Percentiles rank a stretch among this genome's conserved stretches.
Conservation (phyloP, 2,888 invertebrate genomes). For the Ashinkailepas kermadecensis region DNA sequence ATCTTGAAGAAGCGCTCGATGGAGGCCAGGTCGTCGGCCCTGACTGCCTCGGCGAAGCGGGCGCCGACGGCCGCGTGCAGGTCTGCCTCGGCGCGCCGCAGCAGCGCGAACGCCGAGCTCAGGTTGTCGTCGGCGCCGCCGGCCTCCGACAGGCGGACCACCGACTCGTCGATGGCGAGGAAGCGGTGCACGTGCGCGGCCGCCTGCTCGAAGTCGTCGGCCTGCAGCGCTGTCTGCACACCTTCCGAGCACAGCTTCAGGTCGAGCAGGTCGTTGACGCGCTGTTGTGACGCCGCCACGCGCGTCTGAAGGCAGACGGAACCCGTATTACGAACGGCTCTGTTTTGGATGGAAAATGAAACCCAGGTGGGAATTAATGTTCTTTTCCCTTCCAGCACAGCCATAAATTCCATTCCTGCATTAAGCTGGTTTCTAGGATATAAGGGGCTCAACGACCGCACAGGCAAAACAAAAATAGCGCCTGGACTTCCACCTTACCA, state of each 20-base stretch:
- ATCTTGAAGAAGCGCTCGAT: conserved; percentile 94
- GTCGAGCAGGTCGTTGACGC: conserved; percentile 91
- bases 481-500: too few relatives aligned
- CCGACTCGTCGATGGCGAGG: conserved; percentile 80
- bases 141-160: conserved; percentile 44
- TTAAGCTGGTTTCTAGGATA: too few relatives aligned
- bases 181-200: conserved; percentile 93
- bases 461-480: too few relatives aligned
- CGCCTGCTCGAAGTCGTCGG: conserved; percentile 94
- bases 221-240: conserved; percentile 85
- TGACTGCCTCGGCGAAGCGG: conserved; percentile 86
- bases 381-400: too few relatives aligned
- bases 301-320: conserved; percentile 53
- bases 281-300: conserved; percentile 86
- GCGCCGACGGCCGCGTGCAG: conserved; percentile 60
- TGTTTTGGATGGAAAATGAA: too few relatives aligned
- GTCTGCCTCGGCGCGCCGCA: conserved; percentile 68
- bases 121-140: conserved; percentile 48
- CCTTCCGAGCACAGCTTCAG: conserved; percentile 92
- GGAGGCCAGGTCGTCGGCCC: conserved; percentile 74
- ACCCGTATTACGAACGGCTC: too few relatives aligned
- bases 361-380: too few relatives aligned
- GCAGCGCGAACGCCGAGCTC: conserved; percentile 59
- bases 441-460: too few relatives aligned
- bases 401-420: too few relatives aligned